Evolutionary conservation across 2,113 vertebrate species (phyloP), one percentile per base, ranked within the genome.

Genomic region (Tretioscincus oriximinensis): DNA sequence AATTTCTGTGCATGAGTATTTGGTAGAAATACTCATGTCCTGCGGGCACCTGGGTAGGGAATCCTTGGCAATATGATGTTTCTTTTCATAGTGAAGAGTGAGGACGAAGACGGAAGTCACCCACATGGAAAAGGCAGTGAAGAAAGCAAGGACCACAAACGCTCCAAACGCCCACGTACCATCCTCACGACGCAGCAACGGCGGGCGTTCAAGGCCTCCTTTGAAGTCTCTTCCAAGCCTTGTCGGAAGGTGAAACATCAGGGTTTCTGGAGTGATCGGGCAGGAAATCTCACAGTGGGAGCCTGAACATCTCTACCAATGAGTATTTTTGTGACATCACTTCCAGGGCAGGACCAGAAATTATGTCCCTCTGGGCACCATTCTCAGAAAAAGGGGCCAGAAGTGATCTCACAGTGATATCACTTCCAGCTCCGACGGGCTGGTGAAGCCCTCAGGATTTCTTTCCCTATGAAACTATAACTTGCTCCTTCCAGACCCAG

Each of bases 191-290:
- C 97, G 0, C 97, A 98, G 89, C 97, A 98, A 91, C 95, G 97
- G 0, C 94, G 97, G 0, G 97, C 97, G 0, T 98, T 97, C 92
- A 98, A 97, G 90, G 97, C 97, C 26, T 98, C 97, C 28, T 98
- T 98, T n/a, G 97, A 98, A 92, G 96, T 98, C 65, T 98, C 97
- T 18, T 97, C 97, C 7, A 98, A 98, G 61, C 97, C 97, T 14
- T 97, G 97, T 87, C 93, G 97, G 75, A 98, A 98, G 95, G 97
- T 98, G 86, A 0, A 9, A 28, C 63, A 51, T 64, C 35, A 12
- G 7, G 18, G 24, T 10, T n/a, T 41, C 5, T 9, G 35, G 35
- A 5, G 6, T 9, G 16, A 35, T 11, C 35, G 24, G 41, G 16
- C 6, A 21, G 4, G 75, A 47, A n/a, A n/a, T n/a, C n/a, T n/a